Evolutionary conservation across 2,113 vertebrate species (phyloP).

Genomic region (Vombatus ursinus): DNA sequence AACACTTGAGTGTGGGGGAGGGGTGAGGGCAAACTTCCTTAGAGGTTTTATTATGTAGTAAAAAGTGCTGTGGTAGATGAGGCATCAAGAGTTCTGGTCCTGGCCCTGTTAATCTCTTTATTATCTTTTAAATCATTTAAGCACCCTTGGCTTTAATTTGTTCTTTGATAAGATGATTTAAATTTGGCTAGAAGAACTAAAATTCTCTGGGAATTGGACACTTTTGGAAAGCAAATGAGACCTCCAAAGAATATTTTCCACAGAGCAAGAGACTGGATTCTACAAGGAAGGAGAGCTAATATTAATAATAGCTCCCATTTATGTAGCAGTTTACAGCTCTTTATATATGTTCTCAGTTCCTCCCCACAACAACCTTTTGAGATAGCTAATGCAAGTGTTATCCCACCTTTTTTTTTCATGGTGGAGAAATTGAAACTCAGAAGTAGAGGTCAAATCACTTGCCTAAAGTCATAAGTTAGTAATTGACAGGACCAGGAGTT

Average conservation of each 20-base stretch:
- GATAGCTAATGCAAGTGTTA: neutral
- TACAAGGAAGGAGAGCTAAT: neutral
- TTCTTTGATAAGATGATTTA: neutral
- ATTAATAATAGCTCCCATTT: neutral
- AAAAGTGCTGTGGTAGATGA: neutral
- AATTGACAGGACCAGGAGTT: too few relatives aligned
- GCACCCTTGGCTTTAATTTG: neutral
- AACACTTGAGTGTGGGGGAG: neutral
- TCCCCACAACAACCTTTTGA: neutral
- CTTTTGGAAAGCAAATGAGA: neutral
- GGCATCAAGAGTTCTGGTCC: neutral
- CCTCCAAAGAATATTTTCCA: neutral
- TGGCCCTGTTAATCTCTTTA: neutral
- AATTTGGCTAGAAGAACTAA: neutral
- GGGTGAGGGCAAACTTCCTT: neutral
- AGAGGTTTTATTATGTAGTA: neutral
- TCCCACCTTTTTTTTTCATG: neutral
- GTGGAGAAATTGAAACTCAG: neutral
- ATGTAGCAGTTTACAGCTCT: neutral
- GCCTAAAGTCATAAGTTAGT: too few relatives aligned
- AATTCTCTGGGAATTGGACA: neutral
- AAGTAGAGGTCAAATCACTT: neutral
- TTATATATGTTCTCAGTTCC: neutral
- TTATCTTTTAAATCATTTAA: neutral
- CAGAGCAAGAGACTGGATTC: neutral